Conservation (phyloP, 2,113 vertebrate genomes). For the Triplophysa tibetana region DNA sequence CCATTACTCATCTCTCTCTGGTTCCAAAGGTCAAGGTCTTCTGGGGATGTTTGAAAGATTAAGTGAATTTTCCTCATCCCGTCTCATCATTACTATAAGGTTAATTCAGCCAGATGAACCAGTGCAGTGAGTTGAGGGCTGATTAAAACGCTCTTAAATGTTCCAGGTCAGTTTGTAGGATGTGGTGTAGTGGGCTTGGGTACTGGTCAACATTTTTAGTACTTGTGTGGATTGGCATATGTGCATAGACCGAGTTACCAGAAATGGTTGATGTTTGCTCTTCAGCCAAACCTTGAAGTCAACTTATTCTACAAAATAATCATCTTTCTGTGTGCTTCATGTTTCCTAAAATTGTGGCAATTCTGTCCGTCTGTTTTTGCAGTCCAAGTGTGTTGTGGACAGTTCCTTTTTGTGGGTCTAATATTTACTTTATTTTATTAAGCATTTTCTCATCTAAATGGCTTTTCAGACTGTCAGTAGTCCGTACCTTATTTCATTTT, state of each 20-base stretch:
- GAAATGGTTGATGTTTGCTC: background rate
- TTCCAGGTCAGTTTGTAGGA: slow-evolving; percentile 29
- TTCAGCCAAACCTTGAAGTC: background rate
- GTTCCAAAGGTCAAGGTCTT: slow-evolving; percentile 61
- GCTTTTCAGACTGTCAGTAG: too few relatives aligned
- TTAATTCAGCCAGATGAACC: slow-evolving; percentile 58
- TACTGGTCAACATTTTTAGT: slow-evolving; percentile 24
- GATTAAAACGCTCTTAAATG: slow-evolving; percentile 36
- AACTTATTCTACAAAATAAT: slow-evolving; percentile 3
- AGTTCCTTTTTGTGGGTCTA: background rate
- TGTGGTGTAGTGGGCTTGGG: slow-evolving; percentile 13
- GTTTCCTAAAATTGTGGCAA: background rate
- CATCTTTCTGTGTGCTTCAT: background rate
- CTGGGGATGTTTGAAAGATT: slow-evolving; percentile 59
- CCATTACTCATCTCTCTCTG: slow-evolving; percentile 54
- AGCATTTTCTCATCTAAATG: background rate
- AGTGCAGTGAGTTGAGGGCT: slow-evolving; percentile 56
- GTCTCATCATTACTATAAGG: slow-evolving; percentile 46
- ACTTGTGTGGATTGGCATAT: slow-evolving; percentile 22
- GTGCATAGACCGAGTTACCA: slow-evolving; percentile 3
- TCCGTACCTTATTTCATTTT: too few relatives aligned
- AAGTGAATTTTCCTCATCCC: slow-evolving; percentile 60
- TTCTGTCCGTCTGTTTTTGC: background rate
- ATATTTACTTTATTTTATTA: background rate
- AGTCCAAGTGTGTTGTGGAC: background rate